Conservation (phyloP, 2,888 invertebrate genomes). For the Gortyna flavago region DNA sequence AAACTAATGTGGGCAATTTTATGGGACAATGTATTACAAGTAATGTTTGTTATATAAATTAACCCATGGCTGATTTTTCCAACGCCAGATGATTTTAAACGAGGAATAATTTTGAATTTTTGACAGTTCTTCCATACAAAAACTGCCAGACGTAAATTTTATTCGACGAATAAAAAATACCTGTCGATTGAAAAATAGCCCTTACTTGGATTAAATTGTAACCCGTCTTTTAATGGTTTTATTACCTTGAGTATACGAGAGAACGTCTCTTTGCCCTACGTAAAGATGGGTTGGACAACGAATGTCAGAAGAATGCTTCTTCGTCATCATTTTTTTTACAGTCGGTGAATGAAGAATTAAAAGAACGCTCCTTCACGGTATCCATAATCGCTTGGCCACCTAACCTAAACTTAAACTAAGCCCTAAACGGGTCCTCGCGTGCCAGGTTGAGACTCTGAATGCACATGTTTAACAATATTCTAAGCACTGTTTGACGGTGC, state of each 20-base stretch:
- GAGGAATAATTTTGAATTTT: no score
- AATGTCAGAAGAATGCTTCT: neutral
- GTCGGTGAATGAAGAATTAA: neutral
- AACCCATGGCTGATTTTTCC: no score
- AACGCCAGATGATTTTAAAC: no score
- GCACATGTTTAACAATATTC: neutral
- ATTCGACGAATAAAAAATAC: no score
- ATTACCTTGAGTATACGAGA: neutral
- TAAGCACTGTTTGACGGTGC: neutral
- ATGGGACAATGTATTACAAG: neutral
- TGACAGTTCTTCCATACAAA: no score
- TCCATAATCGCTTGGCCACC: neutral
- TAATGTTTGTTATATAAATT: neutral
- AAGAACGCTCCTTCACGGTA: neutral
- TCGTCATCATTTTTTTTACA: no score
- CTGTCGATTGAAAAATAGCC: no score
- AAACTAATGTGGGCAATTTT: conserved; percentile 14
- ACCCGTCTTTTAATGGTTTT: neutral
- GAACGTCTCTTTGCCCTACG: neutral
- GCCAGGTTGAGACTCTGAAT: neutral
- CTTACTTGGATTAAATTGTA: neutral
- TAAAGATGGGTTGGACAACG: neutral
- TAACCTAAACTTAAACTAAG: neutral
- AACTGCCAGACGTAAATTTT: no score
- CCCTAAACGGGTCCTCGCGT: neutral